Conservation (phyloP, 2,888 invertebrate genomes). For the Agrochola macilenta region DNA sequence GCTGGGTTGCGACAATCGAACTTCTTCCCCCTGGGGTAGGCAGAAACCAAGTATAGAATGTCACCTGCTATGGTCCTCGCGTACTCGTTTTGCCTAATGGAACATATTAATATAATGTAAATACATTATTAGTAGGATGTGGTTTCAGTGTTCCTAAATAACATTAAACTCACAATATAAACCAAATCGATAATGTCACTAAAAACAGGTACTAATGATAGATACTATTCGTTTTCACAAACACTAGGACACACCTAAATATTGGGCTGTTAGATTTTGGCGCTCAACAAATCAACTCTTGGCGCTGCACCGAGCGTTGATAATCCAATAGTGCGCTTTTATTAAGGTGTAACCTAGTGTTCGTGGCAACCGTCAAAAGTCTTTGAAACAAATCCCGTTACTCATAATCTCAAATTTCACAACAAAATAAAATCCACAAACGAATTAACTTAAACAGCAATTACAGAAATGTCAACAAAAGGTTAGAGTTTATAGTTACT, state of each 20-base stretch:
- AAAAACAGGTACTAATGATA: neutral
- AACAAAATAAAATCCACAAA: slow-evolving; percentile 30
- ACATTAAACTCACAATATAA: neutral
- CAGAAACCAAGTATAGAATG: too few species aligned
- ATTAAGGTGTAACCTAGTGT: neutral
- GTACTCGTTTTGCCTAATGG: too few species aligned
- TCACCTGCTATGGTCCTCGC: too few species aligned
- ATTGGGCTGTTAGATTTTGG: neutral
- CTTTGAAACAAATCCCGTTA: too few species aligned
- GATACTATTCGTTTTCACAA: neutral
- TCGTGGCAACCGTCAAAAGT: neutral
- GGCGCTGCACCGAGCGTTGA: neutral
- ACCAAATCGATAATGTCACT: neutral
- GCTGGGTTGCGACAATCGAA: too few species aligned
- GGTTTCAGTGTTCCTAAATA: neutral
- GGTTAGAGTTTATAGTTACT: slow-evolving; percentile 25
- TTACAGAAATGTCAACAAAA: slow-evolving; percentile 36
- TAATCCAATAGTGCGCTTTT: neutral
- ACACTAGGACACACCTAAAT: neutral
- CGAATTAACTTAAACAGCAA: slow-evolving; percentile 37
- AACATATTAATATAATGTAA: neutral
- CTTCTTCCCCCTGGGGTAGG: too few species aligned
- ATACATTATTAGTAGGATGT: neutral
- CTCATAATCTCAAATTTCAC: too few species aligned
- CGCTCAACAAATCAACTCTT: neutral